These are phyloP conservation scores for Hippolais icterina DNA, from an alignment of 2,113 vertebrate genomes.

Conservation along the genomic window DNA sequence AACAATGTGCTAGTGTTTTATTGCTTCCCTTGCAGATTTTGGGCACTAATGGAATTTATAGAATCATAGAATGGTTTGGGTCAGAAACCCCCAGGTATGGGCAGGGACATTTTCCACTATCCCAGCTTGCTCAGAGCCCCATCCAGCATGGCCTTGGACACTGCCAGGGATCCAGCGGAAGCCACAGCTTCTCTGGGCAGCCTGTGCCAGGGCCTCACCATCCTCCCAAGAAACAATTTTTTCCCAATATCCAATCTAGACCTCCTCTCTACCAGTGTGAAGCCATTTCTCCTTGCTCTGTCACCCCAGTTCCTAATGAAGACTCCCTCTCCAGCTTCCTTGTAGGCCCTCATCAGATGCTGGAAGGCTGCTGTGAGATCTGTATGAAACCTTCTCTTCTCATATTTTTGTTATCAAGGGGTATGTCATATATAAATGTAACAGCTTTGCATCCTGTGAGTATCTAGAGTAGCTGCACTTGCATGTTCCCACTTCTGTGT, in stretches of 20 bases:
- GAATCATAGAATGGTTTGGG: background rate
- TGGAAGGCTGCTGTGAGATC: background rate
- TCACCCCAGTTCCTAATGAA: background rate
- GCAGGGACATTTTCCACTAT: background rate
- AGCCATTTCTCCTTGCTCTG: background rate
- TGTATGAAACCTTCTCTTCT: background rate
- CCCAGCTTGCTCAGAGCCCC: fast-evolving
- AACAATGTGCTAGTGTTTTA: background rate
- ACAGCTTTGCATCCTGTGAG: background rate
- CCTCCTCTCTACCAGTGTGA: background rate
- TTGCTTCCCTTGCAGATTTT: background rate
- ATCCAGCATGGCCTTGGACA: background rate
- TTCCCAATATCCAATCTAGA: background rate
- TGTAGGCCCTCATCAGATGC: background rate
- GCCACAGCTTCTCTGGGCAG: background rate
- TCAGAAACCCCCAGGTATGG: background rate
- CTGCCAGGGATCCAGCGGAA: background rate
- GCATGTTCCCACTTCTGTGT: background rate
- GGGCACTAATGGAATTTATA: background rate
- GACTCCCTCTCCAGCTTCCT: background rate
- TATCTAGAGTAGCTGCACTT: background rate
- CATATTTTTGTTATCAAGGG: background rate
- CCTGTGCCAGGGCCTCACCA: background rate
- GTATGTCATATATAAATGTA: background rate
- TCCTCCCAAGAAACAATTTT: background rate